phyloP scores from a whole-genome alignment of 2,888 invertebrate species.

The Dolichopus griseipennis region DNA sequence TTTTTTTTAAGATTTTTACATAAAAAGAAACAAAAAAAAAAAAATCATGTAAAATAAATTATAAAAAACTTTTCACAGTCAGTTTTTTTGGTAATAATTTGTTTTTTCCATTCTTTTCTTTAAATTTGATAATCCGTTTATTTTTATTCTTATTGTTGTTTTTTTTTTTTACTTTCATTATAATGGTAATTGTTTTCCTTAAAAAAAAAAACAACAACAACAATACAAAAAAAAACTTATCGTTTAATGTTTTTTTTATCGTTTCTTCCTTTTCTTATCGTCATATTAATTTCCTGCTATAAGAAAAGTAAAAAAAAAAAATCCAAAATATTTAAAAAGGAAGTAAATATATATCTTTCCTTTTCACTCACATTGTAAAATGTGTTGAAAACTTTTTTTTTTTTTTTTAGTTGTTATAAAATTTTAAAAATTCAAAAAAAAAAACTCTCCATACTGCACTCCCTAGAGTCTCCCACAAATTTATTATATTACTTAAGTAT shows the following conservation, averaged over 20 bases:
- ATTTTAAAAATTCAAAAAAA: too few relatives aligned
- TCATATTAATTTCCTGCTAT: not conserved
- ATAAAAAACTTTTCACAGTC: too few relatives aligned
- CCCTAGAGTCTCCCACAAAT: not conserved
- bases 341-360: not conserved
- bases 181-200: not conserved
- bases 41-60: too few relatives aligned
- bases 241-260: not conserved
- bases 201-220: not conserved
- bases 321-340: not conserved
- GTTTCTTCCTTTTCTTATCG: not conserved
- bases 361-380: not conserved
- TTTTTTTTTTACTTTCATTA: not conserved
- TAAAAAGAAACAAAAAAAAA: too few relatives aligned
- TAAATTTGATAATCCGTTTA: not conserved
- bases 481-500: constrained; percentile 1
- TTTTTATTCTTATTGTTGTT: not conserved
- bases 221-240: not conserved
- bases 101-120: not conserved
- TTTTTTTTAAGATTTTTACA: too few relatives aligned
- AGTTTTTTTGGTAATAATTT: too few relatives aligned
- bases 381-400: not conserved
- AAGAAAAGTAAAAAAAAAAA: not conserved
- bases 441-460: not conserved
- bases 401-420: not conserved